Evolutionary conservation across 2,888 invertebrate species (phyloP).

Genomic region (Drosophila testacea): DNA sequence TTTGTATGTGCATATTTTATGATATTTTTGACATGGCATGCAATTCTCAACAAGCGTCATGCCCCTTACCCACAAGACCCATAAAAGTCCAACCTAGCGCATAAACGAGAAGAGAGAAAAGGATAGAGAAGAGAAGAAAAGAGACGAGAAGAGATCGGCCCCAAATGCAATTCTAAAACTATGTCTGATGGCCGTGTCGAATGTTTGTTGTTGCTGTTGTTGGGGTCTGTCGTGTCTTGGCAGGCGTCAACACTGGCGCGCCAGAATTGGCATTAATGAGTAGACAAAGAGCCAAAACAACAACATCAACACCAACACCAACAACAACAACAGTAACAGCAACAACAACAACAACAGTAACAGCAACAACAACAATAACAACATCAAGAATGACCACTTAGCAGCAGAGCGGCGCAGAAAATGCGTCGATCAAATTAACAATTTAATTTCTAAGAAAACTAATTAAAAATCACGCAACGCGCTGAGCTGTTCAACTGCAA

Average conservation of each 20-base stretch:
- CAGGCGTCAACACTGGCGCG: slow-evolving; percentile 79
- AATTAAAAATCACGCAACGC: slow-evolving; percentile 82
- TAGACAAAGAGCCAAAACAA: slow-evolving; percentile 68
- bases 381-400: slow-evolving; percentile 65
- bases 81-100: slow-evolving; percentile 43
- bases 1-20: slow-evolving; percentile 22
- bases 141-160: slow-evolving; percentile 7
- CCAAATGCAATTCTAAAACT: slow-evolving; percentile 25
- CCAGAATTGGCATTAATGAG: slow-evolving; percentile 82
- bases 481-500: slow-evolving; percentile 47
- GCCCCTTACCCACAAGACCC: slow-evolving; percentile 41
- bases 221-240: slow-evolving; percentile 42
- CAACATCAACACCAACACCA: slow-evolving; percentile 33
- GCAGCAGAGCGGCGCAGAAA: slow-evolving; percentile 66
- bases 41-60: slow-evolving; percentile 33
- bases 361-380: slow-evolving; percentile 34
- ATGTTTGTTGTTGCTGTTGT: slow-evolving; percentile 12
- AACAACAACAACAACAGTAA: slow-evolving; percentile 25
- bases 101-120: neutral
- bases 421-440: slow-evolving; percentile 82
- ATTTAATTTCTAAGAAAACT: slow-evolving; percentile 84
- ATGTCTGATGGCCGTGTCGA: slow-evolving; percentile 46
- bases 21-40: slow-evolving; percentile 31
- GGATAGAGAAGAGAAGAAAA: neutral
- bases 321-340: slow-evolving; percentile 21